These are phyloP conservation scores for Merops nubicus DNA, from an alignment of 2,113 vertebrate species.

Conservation along the genomic window DNA sequence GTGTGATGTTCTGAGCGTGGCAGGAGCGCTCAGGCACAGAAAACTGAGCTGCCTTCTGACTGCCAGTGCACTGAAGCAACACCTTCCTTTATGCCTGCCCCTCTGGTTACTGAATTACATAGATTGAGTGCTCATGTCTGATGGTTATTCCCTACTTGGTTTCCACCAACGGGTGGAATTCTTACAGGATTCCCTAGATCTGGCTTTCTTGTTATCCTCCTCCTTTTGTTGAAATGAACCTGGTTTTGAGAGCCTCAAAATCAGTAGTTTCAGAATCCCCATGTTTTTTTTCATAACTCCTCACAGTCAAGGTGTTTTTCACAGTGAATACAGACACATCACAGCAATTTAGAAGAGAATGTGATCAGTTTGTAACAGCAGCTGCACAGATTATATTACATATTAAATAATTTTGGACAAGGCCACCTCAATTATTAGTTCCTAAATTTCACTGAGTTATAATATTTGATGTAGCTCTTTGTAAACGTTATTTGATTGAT, in stretches of 20 bases:
- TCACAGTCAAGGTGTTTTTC: not conserved
- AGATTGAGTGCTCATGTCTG: accelerated
- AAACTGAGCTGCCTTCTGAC: not conserved
- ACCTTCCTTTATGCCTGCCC: not conserved
- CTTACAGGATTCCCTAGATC: not conserved
- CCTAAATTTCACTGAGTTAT: not conserved
- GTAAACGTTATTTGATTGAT: not conserved
- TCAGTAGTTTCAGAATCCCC: not conserved
- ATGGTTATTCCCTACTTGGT: not conserved
- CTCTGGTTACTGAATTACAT: not conserved
- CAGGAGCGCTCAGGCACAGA: not conserved
- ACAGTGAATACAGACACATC: not conserved
- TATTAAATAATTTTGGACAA: not conserved
- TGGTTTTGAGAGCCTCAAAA: not conserved
- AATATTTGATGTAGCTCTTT: not conserved
- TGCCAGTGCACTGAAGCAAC: not conserved
- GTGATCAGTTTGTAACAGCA: not conserved
- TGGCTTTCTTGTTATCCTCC: not conserved
- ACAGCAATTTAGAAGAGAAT: not conserved
- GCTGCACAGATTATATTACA: not conserved
- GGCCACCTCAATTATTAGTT: not conserved
- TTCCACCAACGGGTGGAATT: not conserved
- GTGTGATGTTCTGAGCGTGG: not conserved
- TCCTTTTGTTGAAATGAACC: not conserved
- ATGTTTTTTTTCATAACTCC: not conserved